These are phyloP conservation scores for Xanthia icteritia DNA, from an alignment of 2,888 invertebrate genomes.

Conservation along the genomic window DNA sequence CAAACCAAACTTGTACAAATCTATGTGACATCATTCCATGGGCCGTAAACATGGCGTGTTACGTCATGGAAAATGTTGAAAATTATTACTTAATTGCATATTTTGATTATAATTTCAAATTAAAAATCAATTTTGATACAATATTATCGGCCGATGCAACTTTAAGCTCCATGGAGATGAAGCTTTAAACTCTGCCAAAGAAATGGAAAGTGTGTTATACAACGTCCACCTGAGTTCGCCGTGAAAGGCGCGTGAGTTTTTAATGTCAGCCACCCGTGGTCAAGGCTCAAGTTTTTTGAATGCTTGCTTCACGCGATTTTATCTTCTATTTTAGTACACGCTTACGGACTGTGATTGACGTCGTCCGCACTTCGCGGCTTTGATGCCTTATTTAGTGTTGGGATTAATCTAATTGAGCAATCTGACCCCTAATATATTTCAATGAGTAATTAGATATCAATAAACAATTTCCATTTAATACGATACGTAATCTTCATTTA, in stretches of 20 bases:
- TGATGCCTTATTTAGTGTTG: slow-evolving; percentile 42
- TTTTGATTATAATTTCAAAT: slow-evolving; percentile 45
- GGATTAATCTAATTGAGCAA: slow-evolving; percentile 39
- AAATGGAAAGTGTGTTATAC: slow-evolving; percentile 90
- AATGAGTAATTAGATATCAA: slow-evolving; percentile 32
- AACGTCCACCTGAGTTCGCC: slow-evolving; percentile 86
- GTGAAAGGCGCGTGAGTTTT: slow-evolving; percentile 87
- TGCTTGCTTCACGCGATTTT: slow-evolving; percentile 82
- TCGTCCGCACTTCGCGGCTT: slow-evolving; percentile 45
- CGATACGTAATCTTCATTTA: slow-evolving; percentile 33
- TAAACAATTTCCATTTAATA: slow-evolving; percentile 22
- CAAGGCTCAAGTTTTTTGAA: slow-evolving; percentile 86
- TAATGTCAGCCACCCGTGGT: slow-evolving; percentile 89
- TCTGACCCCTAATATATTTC: slow-evolving; percentile 40
- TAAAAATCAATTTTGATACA: slow-evolving; percentile 36
- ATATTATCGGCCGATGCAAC: slow-evolving; percentile 35
- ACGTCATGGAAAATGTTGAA: slow-evolving; percentile 48
- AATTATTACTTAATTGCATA: slow-evolving; percentile 23
- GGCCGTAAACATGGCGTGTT: slow-evolving; percentile 45
- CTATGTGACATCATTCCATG: slow-evolving; percentile 34
- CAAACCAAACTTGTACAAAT: slow-evolving; percentile 39
- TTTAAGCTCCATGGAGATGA: slow-evolving; percentile 63
- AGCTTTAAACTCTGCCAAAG: slow-evolving; percentile 75
- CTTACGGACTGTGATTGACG: slow-evolving; percentile 72
- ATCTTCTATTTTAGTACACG: slow-evolving; percentile 73